phyloP scores from a whole-genome alignment of 1,140 invertebrate genomes.

The Hydropsyche tenuis region DNA sequence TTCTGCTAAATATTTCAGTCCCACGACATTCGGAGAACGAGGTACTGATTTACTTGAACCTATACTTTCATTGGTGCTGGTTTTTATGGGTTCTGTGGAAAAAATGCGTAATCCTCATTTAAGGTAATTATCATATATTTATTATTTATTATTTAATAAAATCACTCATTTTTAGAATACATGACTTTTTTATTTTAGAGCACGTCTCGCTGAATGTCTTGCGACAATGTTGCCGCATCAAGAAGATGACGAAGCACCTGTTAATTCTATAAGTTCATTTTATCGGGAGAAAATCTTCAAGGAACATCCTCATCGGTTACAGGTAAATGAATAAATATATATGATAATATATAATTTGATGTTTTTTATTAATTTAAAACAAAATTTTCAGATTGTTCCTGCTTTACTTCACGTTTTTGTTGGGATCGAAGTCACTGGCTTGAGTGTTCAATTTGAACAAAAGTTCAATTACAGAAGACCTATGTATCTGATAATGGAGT shows the following conservation, averaged over 20 bases:
- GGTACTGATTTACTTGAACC: conserved; percentile 69
- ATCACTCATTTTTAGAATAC: neutral
- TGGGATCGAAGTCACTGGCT: conserved; percentile 96
- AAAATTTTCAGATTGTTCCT: conserved; percentile 66
- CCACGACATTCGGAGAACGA: conserved; percentile 68
- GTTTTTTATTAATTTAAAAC: neutral
- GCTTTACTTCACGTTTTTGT: conserved; percentile 91
- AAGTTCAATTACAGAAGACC: conserved; percentile 96
- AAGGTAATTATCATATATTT: conserved; percentile 52
- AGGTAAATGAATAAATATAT: conserved; percentile 58
- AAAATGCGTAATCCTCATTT: conserved; percentile 92
- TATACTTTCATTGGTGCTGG: conserved; percentile 75
- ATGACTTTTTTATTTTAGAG: conserved; percentile 60
- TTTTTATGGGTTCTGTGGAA: conserved; percentile 78
- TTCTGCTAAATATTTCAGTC: conserved; percentile 69
- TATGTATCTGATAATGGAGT: conserved; percentile 94
- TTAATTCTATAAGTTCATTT: conserved; percentile 68
- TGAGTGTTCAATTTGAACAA: conserved; percentile 95
- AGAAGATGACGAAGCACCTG: conserved; percentile 64
- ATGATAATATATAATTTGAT: conserved; percentile 4
- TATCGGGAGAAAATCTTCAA: conserved; percentile 79
- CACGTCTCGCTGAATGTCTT: conserved; percentile 86
- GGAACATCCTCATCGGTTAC: conserved; percentile 73
- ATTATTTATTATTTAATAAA: neutral
- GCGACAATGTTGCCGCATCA: conserved; percentile 80